Evolutionary conservation across 2,888 invertebrate species (phyloP), one percentile per base, ranked within the genome.

Genomic region (Glaucopsyche alexis): DNA sequence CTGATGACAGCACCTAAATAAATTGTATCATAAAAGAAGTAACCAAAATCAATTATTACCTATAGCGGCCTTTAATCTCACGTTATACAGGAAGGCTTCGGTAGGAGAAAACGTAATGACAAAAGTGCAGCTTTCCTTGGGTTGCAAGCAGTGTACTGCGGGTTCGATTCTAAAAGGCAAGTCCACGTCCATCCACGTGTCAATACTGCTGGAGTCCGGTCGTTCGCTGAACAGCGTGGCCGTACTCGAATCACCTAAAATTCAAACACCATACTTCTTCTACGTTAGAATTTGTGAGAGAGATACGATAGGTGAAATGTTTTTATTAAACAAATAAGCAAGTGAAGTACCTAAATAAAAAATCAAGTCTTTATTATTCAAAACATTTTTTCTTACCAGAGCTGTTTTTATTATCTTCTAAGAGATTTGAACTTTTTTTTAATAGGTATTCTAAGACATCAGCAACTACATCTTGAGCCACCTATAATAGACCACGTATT

Each of bases 111-210:
- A 95, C 4, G 85, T 93, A 0, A 95, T 85, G 71, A 80, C 89
- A 77, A 94, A 94, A 11, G 80, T 79, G 73, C 83, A 77, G 19
- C 75, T 86, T 79, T 92, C 82, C 1, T 84, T 84, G 0, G 95
- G 93, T 4, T 84, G 81, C 11, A 95, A 82, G 72, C 87, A 89
- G 13, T 85, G 89, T 71, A 81, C 85, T 13, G 81, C 80, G 0
- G 95, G 95, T 70, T 85, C 82, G 76, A 95, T 91, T 50, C 79
- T 78, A 78, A 95, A 94, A 0, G 95, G 94, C 72, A 94, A 79
- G 74, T 90, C 86, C 3, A 86, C 79, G 77, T 93, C 92, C 73
- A 90, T 88, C 89, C 90, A 91, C 0, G 91, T 91, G 76, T 93
- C 90, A 4, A 89, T 89, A 75, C 91, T 90, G 1, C 85, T 84